Conservation (phyloP, 2,888 invertebrate species). For the Pollenia amentaria region DNA sequence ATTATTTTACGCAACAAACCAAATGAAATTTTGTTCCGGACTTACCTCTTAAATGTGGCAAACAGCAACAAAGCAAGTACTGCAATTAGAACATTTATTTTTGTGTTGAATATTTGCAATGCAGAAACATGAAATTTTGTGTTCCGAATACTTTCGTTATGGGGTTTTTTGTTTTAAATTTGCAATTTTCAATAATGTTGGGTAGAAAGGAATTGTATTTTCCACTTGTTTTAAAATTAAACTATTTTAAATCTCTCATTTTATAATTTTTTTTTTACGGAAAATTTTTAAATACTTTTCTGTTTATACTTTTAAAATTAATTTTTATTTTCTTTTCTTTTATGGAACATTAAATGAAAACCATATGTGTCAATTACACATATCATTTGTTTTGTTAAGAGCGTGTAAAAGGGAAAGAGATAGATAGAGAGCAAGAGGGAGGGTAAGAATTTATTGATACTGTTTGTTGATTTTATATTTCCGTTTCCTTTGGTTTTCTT, state of each 20-base stretch:
- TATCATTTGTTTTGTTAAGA: neutral
- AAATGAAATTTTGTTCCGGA: neutral
- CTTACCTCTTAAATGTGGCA: conserved; percentile 26
- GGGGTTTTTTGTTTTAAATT: neutral
- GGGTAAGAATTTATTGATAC: neutral
- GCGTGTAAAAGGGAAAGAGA: neutral
- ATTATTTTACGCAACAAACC: neutral
- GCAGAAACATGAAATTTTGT: neutral
- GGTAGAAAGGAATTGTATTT: too few species aligned
- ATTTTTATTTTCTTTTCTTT: neutral
- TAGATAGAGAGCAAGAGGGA: too few species aligned
- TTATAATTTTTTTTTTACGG: neutral
- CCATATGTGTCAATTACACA: neutral
- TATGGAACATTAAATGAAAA: neutral
- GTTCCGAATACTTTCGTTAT: neutral
- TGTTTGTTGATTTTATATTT: conserved; percentile 54
- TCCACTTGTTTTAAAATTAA: neutral
- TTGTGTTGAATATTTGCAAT: neutral
- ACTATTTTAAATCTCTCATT: neutral
- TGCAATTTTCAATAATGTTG: too few species aligned
- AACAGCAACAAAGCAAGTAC: neutral
- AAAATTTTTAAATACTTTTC: neutral
- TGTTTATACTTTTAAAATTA: neutral
- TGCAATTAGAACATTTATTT: conserved; percentile 18
- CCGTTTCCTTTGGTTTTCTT: conserved; percentile 46